Percentiles rank a stretch among this genome's conserved stretches.
These are phyloP conservation scores for Cathartes aura DNA, from an alignment of 2,113 vertebrate genomes.

Conservation along the genomic window DNA sequence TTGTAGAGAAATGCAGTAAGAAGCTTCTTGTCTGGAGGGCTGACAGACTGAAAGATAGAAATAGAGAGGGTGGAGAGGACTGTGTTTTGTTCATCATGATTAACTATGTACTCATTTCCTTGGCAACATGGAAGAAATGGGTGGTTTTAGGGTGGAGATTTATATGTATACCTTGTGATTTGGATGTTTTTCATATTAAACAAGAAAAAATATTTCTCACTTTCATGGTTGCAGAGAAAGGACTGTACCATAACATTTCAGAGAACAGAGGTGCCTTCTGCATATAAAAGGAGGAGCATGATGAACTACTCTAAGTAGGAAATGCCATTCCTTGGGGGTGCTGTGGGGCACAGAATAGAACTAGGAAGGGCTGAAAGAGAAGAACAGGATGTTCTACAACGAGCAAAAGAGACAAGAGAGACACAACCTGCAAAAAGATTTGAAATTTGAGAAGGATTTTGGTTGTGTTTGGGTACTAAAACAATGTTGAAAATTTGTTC, in stretches of 20 bases:
- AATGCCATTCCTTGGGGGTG: neutral
- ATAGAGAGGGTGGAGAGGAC: neutral
- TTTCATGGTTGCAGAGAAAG: neutral
- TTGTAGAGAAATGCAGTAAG: neutral
- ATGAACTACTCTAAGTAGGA: neutral
- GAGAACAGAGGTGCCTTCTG: neutral
- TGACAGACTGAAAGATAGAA: neutral
- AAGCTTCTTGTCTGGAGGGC: neutral
- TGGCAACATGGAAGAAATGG: slow-evolving; percentile 25
- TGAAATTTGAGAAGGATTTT: neutral
- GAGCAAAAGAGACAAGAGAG: neutral
- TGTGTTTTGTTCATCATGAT: slow-evolving; percentile 14
- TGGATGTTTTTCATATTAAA: neutral
- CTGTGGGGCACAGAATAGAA: neutral
- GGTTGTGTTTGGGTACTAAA: neutral
- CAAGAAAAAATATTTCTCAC: neutral
- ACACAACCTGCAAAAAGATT: neutral
- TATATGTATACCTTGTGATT: neutral
- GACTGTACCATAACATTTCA: neutral
- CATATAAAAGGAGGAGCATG: neutral
- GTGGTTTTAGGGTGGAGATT: slow-evolving; percentile 1
- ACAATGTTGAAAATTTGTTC: neutral
- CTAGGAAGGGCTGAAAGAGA: neutral
- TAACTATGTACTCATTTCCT: slow-evolving; percentile 54
- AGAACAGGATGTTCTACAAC: neutral